Base-by-base conservation (phyloP, 2,113 vertebrate genomes). In the Oxygymnocypris stewartii region DNA sequence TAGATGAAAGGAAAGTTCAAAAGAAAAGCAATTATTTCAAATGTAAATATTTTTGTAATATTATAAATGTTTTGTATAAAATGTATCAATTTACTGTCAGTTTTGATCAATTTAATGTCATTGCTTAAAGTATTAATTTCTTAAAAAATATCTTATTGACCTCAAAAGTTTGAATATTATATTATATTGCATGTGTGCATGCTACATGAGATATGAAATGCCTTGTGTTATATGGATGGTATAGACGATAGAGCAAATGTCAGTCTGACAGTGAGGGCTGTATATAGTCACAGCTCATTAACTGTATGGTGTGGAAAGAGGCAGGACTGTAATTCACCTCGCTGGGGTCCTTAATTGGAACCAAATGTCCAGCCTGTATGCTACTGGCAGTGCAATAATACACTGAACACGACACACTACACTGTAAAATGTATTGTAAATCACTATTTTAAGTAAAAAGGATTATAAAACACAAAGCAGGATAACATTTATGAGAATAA, bases 221-320 rank as follows among this genome's bases (percentile, higher is more conserved):
- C 31, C 54, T 28, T 63, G 63, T 75, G 28, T 57, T 84, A 40
- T 61, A 81, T 65, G 82, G 44, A 47, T n/a, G 57, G 40, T 54
- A 54, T 82, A 31, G 28, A 31, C 28, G 28, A 31, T 31, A 82
- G 54, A 65, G 57, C 37, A 76, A 80, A 85, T 81, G 80, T 79
- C 81, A 76, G 59, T 81, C 81, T 79, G 79, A 82, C 54, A 82
- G 75, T 40, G 87, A 88, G 87, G 63, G 84, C 37, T 63, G 86
- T 88, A 73, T 85, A 85, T 63, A 79, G 87, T 85, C 79, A 85
- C 42, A 71, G 65, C 47, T 87, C 86, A 90, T 88, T 87, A 88
- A 83, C 83, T 63, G 73, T 85, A 85, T 47, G 59, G 84, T 84
- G 79, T 87, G 85, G 79, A 77, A 84, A 73, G 67, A 79, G 28